Percentiles rank a stretch among this genome's conserved stretches.
phyloP scores from a whole-genome alignment of 1,140 invertebrate species.

The Bemisia tabaci region DNA sequence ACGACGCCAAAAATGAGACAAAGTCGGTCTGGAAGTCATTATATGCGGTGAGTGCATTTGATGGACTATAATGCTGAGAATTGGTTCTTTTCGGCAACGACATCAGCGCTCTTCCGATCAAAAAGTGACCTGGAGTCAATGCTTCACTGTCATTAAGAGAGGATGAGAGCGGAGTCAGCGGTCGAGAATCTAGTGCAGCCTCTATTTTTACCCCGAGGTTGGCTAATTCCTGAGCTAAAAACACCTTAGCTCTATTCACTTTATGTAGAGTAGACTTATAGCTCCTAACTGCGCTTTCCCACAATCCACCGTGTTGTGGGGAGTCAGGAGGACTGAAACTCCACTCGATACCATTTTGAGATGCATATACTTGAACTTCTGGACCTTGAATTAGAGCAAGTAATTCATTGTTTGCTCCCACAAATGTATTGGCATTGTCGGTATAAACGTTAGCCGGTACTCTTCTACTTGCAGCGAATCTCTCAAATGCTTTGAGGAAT shows the following conservation, averaged over 20 bases:
- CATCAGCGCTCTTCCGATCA: too few species aligned
- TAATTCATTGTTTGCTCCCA: neutral
- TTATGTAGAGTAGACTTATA: neutral
- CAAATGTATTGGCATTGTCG: neutral
- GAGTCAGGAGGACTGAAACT: neutral
- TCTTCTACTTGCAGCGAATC: neutral
- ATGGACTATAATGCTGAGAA: too few species aligned
- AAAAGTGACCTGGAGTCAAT: conserved; percentile 28
- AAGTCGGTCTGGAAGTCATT: too few species aligned
- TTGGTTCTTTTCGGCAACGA: too few species aligned
- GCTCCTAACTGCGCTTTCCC: conserved; percentile 23
- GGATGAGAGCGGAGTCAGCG: conserved; percentile 17
- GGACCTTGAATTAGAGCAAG: too few species aligned
- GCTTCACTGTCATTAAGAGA: conserved; percentile 22
- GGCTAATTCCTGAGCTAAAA: neutral
- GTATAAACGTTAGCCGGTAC: neutral
- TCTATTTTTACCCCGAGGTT: neutral
- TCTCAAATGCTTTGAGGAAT: neutral
- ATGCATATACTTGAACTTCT: too few species aligned
- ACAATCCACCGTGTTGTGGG: conserved; percentile 17
- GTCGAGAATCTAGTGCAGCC: neutral
- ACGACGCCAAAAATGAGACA: too few species aligned
- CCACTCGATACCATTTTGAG: neutral
- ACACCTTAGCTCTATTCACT: neutral
- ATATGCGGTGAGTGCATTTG: too few species aligned